Evolutionary conservation across 2,113 vertebrate genomes (phyloP).

Genomic region (Dicerorhinus sumatrensis): DNA sequence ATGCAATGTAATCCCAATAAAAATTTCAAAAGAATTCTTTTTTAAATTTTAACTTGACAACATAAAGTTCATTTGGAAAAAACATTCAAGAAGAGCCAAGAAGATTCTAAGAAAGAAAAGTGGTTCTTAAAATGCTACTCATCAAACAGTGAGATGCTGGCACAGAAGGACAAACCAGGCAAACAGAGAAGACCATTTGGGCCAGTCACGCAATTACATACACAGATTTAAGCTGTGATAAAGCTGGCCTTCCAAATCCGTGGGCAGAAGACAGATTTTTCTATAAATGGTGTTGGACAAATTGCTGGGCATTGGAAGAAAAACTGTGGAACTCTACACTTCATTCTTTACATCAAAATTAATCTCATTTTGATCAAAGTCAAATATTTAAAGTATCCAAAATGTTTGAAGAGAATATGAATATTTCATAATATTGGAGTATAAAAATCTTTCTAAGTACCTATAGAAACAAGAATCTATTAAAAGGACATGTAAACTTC

Average conservation of each 20-base stretch:
- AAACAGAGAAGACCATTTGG: accelerated
- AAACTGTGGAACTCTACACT: background rate
- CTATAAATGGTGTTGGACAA: background rate
- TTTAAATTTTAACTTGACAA: background rate
- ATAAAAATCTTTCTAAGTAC: background rate
- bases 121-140: background rate
- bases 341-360: background rate
- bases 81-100: background rate
- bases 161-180: background rate
- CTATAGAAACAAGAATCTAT: background rate
- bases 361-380: background rate
- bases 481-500: background rate
- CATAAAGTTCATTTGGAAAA: background rate
- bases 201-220: accelerated
- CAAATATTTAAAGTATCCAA: background rate
- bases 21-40: background rate
- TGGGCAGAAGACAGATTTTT: background rate
- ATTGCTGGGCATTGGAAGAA: background rate
- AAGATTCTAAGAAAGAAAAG: background rate
- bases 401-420: background rate
- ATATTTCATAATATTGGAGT: background rate
- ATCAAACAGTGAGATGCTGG: background rate
- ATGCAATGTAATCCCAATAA: background rate
- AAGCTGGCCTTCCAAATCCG: background rate
- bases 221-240: accelerated